Base-by-base conservation (phyloP, 2,888 invertebrate species). In the Zaprionus bogoriensis region DNA sequence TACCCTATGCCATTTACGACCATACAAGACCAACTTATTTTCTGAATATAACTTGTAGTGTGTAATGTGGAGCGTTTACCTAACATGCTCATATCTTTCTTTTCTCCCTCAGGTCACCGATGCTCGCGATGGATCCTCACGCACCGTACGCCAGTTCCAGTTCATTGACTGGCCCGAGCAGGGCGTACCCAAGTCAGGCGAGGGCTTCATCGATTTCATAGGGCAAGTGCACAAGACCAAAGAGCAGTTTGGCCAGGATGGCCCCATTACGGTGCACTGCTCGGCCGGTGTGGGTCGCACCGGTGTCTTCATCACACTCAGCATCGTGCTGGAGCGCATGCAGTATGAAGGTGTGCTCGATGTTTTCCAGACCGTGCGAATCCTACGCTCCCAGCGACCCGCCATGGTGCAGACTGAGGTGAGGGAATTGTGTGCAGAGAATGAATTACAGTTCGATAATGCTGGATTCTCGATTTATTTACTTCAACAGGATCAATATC, bases 381-480 rank as follows among this genome's bases (percentile, higher is more conserved):
- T 99, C 92, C 93, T 99, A 84, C 95, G 99, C 89, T 99, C 99
- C 73, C 99, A 99, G 92, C 94, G 99, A 84, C 98, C 99, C 67
- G 98, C 98, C 81, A 99, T 99, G 99, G 99, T 99, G 84, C 99
- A 99, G 92, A 99, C 99, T 77, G 99, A 99, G 96, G 99, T 98
- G 91, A 89, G 89, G 28, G 4, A n/a, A n/a, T n/a, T n/a, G n/a
- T n/a, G n/a, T n/a, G n/a, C n/a, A 9, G 4, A 23, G 2, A 7
- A 4, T 4, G 2, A 17, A 14, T 17, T 6, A 19, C 10, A 22
- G 2, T 27, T 9, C 4, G 0, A 2, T 5, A 30, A 17, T 10
- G 22, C n/a, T 20, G 20, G 10, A 7, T 10, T 54, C 12, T 25
- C 17, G 10, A 17, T n/a, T 41, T 22, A 3, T 12, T 22, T 50